Conservation (phyloP, 1,140 invertebrate species). For the Brachionus angularis region DNA sequence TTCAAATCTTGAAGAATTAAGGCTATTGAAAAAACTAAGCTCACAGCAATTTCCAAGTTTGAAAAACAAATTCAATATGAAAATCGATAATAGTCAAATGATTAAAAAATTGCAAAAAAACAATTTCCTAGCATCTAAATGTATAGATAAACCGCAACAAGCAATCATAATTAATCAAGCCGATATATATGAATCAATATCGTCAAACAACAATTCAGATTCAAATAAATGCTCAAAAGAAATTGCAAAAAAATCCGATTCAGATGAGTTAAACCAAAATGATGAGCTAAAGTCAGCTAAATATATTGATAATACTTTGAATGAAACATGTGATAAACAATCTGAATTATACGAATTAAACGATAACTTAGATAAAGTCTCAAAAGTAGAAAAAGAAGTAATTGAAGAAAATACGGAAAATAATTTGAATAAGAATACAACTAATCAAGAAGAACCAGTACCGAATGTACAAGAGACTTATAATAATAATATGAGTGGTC, state of each 20-base stretch:
- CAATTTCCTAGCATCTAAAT: not conserved
- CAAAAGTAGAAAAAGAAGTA: no score
- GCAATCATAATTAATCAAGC: not conserved
- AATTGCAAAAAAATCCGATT: not conserved
- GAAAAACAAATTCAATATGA: constrained; percentile 33
- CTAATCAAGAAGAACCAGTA: constrained; percentile 5
- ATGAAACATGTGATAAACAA: no score
- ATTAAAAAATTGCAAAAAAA: not conserved
- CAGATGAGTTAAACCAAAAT: no score
- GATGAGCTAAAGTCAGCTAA: no score
- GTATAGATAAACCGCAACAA: not conserved
- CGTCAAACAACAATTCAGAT: not conserved
- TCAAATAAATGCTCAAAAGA: not conserved
- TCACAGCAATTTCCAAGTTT: constrained; percentile 9
- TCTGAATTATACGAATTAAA: no score
- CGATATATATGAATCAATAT: constrained; percentile 43
- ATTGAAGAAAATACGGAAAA: not conserved
- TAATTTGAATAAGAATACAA: not conserved
- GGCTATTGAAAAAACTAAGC: constrained; percentile 20
- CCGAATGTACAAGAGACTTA: constrained; percentile 22
- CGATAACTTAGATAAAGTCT: no score
- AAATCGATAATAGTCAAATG: not conserved
- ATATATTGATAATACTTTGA: constrained; percentile 2
- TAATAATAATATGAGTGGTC: constrained; percentile 33
- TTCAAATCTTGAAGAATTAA: constrained; percentile 3